phyloP scores from a whole-genome alignment of 2,113 vertebrate species.

The Narcine bancroftii region DNA sequence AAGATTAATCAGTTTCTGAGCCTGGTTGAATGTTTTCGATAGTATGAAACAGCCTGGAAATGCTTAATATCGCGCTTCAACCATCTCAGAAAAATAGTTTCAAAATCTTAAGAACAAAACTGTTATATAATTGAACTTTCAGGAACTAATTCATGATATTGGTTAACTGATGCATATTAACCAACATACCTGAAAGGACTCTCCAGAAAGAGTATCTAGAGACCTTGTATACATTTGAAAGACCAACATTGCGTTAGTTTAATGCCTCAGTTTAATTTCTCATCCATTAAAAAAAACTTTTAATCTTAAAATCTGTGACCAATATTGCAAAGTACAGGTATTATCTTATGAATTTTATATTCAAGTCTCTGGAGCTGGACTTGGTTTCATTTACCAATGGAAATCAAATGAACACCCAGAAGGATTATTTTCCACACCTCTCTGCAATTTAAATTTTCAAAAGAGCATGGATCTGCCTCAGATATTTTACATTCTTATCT shows the following conservation, averaged over 20 bases:
- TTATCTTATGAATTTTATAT: neutral
- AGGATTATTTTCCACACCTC: neutral
- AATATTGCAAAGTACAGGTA: neutral
- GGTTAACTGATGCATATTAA: neutral
- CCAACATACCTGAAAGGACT: neutral
- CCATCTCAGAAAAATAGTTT: too few species aligned
- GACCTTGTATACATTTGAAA: neutral
- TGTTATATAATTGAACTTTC: too few species aligned
- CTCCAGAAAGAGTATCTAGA: neutral
- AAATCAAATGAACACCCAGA: neutral
- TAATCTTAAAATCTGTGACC: too few species aligned
- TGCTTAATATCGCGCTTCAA: too few species aligned
- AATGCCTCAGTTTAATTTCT: neutral
- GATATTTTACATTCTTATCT: neutral
- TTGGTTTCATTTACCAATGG: neutral
- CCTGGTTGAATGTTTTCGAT: too few species aligned
- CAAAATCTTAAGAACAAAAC: too few species aligned
- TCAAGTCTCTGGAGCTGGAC: neutral
- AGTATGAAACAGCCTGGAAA: too few species aligned
- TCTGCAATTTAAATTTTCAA: neutral
- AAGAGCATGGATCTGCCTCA: neutral
- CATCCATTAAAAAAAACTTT: neutral
- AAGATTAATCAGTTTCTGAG: too few species aligned
- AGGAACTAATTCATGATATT: neutral
- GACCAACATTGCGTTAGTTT: neutral